Evolutionary conservation across 2,113 vertebrate species (phyloP).

Genomic region (Charadrius vociferus): DNA sequence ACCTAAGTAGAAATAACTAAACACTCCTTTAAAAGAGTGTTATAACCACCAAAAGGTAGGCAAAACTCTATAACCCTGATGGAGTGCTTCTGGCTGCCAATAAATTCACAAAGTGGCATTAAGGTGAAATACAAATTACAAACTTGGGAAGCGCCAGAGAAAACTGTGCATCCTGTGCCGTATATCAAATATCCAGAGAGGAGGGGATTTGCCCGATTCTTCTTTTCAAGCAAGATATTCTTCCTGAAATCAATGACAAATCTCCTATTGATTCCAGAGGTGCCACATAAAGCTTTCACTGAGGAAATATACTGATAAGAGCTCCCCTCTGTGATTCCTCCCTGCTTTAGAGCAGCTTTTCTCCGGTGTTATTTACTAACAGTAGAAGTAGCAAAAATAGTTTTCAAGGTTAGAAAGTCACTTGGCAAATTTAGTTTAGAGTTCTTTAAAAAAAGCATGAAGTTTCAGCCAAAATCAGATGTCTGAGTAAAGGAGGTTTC

Average conservation of each 20-base stretch:
- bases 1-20: constrained; percentile 56
- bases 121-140: constrained; percentile 67
- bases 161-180: constrained; percentile 46
- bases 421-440: neutral
- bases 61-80: constrained; percentile 63
- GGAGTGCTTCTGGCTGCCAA: constrained; percentile 61
- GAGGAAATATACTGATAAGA: neutral
- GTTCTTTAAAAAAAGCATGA: accelerated
- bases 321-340: neutral
- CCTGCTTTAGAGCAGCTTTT: neutral
- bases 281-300: neutral
- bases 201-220: neutral
- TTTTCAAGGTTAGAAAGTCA: neutral
- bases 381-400: neutral
- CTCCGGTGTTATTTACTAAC: neutral
- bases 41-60: constrained; percentile 56
- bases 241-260: constrained; percentile 21
- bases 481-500: accelerated
- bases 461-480: neutral
- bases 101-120: constrained; percentile 63
- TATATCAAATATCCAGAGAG: constrained; percentile 7
- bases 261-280: neutral
- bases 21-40: constrained; percentile 23
- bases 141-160: constrained; percentile 35
- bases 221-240: neutral